Conservation (phyloP, 2,113 vertebrate genomes). For the Chaetodon trifascialis region DNA sequence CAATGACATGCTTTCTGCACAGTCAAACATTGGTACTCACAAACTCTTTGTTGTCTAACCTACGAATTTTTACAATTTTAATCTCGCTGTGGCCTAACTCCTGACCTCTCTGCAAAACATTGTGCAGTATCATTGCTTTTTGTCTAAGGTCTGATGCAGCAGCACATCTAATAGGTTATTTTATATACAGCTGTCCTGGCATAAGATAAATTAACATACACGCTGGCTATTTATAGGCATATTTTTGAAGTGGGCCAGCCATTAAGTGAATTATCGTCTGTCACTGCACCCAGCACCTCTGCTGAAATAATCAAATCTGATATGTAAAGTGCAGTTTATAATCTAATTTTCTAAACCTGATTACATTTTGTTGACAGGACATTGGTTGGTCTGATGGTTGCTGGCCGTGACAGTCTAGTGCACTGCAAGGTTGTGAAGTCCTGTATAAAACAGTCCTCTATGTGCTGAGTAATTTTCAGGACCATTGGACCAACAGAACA, state of each 20-base stretch:
- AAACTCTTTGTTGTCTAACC: not conserved
- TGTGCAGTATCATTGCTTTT: not conserved
- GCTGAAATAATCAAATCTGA: conserved; percentile 83
- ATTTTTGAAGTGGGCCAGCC: conserved; percentile 58
- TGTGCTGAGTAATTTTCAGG: conserved; percentile 25
- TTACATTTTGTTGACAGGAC: conserved; percentile 78
- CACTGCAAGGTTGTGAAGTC: conserved; percentile 71
- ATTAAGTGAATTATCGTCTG: conserved; percentile 84
- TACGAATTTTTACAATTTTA: not conserved
- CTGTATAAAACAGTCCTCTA: conserved; percentile 32
- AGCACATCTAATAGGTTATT: conserved; percentile 64
- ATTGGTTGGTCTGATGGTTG: conserved; percentile 60
- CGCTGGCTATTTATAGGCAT: conserved; percentile 71
- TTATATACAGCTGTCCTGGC: conserved; percentile 55
- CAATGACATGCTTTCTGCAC: not conserved
- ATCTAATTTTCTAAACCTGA: conserved; percentile 82
- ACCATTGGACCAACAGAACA: conserved; percentile 3
- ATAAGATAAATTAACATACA: conserved; percentile 76
- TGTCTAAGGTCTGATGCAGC: conserved; percentile 35
- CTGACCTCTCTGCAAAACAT: conserved; percentile 8
- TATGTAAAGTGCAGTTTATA: conserved; percentile 82
- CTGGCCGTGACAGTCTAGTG: conserved; percentile 47
- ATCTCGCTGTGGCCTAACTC: not conserved
- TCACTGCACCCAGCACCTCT: conserved; percentile 77
- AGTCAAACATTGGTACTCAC: not conserved